phyloP scores from a whole-genome alignment of 2,797 vertebrate genomes.

The Phalloptychus januarius region DNA sequence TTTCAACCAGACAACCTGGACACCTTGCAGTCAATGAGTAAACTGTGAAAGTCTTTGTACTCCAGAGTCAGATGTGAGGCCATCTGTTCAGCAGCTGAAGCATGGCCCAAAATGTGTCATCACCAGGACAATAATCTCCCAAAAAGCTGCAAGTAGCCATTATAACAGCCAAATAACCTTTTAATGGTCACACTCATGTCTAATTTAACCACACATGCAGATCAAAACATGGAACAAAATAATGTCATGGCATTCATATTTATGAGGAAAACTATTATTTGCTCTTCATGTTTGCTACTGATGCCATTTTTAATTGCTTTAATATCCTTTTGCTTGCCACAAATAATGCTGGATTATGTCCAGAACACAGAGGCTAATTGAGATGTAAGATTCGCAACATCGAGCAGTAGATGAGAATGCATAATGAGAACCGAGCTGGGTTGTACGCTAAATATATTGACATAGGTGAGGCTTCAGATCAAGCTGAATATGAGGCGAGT shows the following conservation, averaged over 20 bases:
- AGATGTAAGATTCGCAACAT: constrained; percentile 68
- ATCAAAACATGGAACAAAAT: neutral
- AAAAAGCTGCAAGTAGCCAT: neutral
- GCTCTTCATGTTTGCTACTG: constrained; percentile 10
- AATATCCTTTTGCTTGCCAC: constrained; percentile 44
- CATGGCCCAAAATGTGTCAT: neutral
- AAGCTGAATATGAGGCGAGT: constrained; percentile 68
- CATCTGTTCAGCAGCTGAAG: neutral
- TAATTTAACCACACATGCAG: neutral
- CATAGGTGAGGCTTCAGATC: constrained; percentile 71
- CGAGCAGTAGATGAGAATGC: constrained; percentile 61
- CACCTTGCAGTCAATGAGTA: neutral
- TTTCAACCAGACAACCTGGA: neutral
- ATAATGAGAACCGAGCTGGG: constrained; percentile 70
- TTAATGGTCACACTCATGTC: neutral
- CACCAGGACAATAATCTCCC: neutral
- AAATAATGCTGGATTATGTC: constrained; percentile 61
- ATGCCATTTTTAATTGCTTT: constrained; percentile 33
- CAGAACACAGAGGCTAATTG: constrained; percentile 71
- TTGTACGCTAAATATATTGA: constrained; percentile 75
- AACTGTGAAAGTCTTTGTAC: neutral
- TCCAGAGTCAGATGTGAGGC: neutral
- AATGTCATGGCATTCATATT: neutral
- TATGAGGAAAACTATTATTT: neutral
- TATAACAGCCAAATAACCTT: neutral